Percentiles rank a stretch among this genome's conserved stretches.
These are phyloP conservation scores for Numenius phaeopus DNA, from an alignment of 2,797 vertebrate genomes.

Conservation along the genomic window DNA sequence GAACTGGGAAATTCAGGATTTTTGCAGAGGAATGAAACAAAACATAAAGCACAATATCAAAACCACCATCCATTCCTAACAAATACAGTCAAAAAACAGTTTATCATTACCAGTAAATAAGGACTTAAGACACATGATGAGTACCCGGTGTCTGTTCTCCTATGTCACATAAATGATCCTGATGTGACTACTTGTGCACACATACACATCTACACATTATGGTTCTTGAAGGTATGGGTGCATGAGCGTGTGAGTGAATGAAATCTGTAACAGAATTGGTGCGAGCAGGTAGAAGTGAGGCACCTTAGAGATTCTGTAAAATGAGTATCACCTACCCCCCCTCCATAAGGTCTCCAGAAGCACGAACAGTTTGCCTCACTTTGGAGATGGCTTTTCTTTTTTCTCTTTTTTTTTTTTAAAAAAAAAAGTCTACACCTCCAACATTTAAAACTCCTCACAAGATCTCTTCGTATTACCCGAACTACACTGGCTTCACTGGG, in stretches of 20 bases:
- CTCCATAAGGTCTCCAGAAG: neutral
- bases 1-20: neutral
- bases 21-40: neutral
- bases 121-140: neutral
- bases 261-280: neutral
- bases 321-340: neutral
- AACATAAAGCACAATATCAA: neutral
- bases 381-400: neutral
- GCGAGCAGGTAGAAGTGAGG: neutral
- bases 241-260: neutral
- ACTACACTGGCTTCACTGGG: neutral
- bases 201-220: neutral
- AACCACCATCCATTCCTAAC: neutral
- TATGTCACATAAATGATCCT: neutral
- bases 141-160: rapidly evolving
- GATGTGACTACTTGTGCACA: neutral
- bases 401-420: neutral
- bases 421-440: neutral
- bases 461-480: neutral
- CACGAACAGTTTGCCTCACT: neutral
- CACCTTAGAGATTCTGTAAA: neutral
- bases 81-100: neutral
- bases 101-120: neutral
- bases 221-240: neutral
- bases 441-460: neutral